Evolutionary conservation across 2,797 vertebrate species (phyloP), one percentile per base, ranked within the genome.

Genomic region (Danio aesculapii): DNA sequence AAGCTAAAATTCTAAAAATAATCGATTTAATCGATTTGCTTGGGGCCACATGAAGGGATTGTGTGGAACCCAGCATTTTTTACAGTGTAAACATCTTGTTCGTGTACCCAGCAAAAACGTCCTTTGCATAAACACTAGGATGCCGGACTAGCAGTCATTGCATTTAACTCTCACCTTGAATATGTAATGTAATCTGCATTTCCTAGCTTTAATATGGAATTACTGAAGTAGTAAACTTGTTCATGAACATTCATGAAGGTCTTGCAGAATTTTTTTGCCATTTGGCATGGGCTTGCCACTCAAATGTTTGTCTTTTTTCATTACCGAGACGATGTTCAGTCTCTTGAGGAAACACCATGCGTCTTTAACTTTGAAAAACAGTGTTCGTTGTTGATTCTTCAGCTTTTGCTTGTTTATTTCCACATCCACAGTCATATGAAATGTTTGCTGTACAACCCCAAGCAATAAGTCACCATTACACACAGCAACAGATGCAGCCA

Each of bases 401-500:
- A 50, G 74, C 30, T 30, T 82, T 58, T 49, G 67, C 43, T 13
- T 77, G 52, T 70, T 82, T 82, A 49, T 43, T 63, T 69, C 39
- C 64, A 63, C 49, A n/a, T 77, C 74, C 39, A 19, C 49, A 63
- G 57, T 39, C 50, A 52, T 63, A 76, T 69, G 55, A 82, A 63
- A 63, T 66, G 67, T 82, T 72, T 73, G 68, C 69, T 57, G 46
- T 66, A 49, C 44, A 58, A 41, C 81, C 52, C 67, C 6, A 3
- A 73, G 43, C 61, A 67, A 67, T 59, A 78, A 50, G 43, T 55
- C 53, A 49, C 50, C 30, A 72, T 77, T 77, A 49, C 68, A 66
- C 68, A 57, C 75, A 61, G 81, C 39, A 30, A 72, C 44, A 78
- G 68, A 77, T 41, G 50, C 68, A 63, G 68, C 49, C 68, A 79